phyloP scores from a whole-genome alignment of 1,140 invertebrate genomes.

The Zelostemma sp. region DNA sequence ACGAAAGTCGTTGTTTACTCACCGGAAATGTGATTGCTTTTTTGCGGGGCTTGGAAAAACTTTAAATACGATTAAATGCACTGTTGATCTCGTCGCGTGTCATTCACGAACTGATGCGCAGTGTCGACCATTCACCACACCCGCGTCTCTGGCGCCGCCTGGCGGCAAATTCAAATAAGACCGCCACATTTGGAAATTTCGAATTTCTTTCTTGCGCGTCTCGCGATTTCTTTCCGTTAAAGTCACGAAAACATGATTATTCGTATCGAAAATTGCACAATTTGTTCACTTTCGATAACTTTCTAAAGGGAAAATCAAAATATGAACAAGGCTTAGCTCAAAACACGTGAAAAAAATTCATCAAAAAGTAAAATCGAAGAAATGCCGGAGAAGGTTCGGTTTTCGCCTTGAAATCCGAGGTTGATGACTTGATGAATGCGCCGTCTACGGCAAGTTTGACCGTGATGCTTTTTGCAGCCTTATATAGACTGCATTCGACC shows the following conservation, averaged over 20 bases:
- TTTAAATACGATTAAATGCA: conserved; percentile 6
- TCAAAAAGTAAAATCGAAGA: not conserved
- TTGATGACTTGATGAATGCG: conserved; percentile 28
- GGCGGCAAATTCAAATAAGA: not conserved
- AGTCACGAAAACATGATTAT: too few relatives aligned
- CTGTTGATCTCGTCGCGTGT: conserved; percentile 4
- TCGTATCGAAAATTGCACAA: too few relatives aligned
- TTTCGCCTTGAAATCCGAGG: conserved; percentile 25
- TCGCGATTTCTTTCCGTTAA: too few relatives aligned
- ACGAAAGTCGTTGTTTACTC: too few relatives aligned
- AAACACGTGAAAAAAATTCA: not conserved
- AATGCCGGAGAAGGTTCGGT: too few relatives aligned
- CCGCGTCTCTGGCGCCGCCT: conserved; percentile 19
- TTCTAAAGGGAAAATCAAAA: too few relatives aligned
- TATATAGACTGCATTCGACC: conserved; percentile 44
- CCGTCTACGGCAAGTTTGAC: conserved; percentile 38
- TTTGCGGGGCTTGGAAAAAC: conserved; percentile 15
- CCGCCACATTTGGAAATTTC: too few relatives aligned
- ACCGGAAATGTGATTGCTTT: conserved; percentile 12
- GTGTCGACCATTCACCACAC: conserved; percentile 33
- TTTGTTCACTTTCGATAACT: too few relatives aligned
- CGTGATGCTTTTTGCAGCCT: conserved; percentile 41
- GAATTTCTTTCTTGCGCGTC: too few relatives aligned
- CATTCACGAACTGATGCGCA: conserved; percentile 10
- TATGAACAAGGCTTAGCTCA: not conserved